Conservation (phyloP, 1,140 invertebrate species). For the Whitmania pigra region DNA sequence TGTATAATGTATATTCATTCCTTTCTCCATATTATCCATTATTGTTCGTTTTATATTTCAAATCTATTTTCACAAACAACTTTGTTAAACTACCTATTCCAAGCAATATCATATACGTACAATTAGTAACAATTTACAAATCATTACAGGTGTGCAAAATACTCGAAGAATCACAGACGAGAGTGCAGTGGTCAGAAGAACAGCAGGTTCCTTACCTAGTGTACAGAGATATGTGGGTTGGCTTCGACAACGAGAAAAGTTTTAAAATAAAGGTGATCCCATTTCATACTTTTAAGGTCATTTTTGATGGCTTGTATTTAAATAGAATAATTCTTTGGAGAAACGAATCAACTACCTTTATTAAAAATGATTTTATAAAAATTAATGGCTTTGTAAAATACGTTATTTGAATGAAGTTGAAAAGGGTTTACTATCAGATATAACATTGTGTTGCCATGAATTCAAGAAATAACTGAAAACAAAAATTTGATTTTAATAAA, state of each 20-base stretch:
- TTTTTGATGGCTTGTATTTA: neutral
- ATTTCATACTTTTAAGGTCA: neutral
- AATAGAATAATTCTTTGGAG: neutral
- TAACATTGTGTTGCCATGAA: neutral
- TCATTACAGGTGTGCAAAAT: constrained; percentile 33
- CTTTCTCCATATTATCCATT: too few species aligned
- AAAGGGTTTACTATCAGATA: neutral
- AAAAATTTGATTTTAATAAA: neutral
- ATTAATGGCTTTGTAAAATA: neutral
- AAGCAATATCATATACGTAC: too few species aligned
- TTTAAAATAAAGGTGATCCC: constrained; percentile 37
- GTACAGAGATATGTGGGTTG: constrained; percentile 71
- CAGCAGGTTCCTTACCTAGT: constrained; percentile 65
- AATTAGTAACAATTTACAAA: too few species aligned
- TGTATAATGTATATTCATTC: too few species aligned
- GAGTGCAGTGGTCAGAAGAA: constrained; percentile 49
- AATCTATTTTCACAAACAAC: too few species aligned
- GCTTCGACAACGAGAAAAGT: constrained; percentile 68
- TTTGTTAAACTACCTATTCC: too few species aligned
- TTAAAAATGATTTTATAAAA: neutral
- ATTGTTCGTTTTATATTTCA: too few species aligned
- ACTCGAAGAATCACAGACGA: constrained; percentile 30
- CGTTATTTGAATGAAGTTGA: neutral
- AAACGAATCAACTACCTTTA: neutral
- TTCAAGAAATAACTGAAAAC: too few species aligned